Base-by-base conservation (phyloP, 2,888 invertebrate genomes). In the Enchytraeus crypticus region DNA sequence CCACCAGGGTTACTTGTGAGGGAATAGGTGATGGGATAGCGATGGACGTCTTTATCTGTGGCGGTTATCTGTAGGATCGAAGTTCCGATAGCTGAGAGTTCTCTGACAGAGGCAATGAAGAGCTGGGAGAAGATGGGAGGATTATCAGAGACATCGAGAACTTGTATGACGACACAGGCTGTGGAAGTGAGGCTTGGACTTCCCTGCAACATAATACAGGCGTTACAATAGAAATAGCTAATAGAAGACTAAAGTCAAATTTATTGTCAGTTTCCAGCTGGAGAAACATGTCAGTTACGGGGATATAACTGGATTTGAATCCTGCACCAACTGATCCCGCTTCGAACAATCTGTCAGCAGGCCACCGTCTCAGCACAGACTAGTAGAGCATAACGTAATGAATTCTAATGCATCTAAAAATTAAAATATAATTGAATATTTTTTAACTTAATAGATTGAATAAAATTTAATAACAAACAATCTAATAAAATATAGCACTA, bases 41-140 rank as follows among this genome's bases (percentile, higher is more conserved):
- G n/a, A n/a, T 29, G 26, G 21, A 64, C 59, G 57, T 5, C 18
- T 14, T 49, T 21, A 23, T 70, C 69, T 1, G 71, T 70, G 26
- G 76, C 69, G 2, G 73, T 74, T n/a, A 77, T 70, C 57, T 71
- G 85, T 65, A 95, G 89, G 0, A 96, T 91, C 80, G 92, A 92
- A 1, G 91, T 88, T 2, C 90, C 92, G 51, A 92, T 85, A 71
- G 91, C 90, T 0, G 91, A 88, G 79, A 95, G 93, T 82, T 96
- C 96, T 0, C 93, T 92, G 0, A 96, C 92, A 75, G 92, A 92
- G 0, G 92, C 90, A 74, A 90, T 91, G 76, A 92, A 95, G 1
- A 92, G 81, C 54, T 92, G 71, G 27, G 66, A 68, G 63, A 74
- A 74, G 32, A 66, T 64, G 14, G 75, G 74, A 4, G 69, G 69